Evolutionary conservation across 2,797 vertebrate genomes (phyloP).

Genomic region (Gobionotothen gibberifrons): DNA sequence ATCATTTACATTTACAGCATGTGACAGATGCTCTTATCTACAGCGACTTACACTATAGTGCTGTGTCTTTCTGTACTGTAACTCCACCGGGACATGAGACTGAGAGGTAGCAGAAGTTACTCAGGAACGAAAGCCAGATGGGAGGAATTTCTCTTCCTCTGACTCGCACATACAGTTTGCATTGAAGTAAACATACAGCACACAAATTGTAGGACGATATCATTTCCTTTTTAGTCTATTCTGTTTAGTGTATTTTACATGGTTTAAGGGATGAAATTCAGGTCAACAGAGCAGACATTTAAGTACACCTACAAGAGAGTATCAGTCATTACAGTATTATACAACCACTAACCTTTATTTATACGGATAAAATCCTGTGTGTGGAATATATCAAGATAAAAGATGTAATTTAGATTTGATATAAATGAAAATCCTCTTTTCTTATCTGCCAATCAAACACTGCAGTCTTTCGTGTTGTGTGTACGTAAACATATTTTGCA

Average conservation of each 20-base stretch:
- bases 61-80: conserved; percentile 18
- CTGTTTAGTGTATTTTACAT: background rate
- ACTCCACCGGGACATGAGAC: conserved; percentile 32
- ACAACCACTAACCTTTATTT: background rate
- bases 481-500: background rate
- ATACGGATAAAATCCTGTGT: background rate
- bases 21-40: conserved; percentile 33
- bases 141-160: conserved; percentile 12
- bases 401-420: background rate
- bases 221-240: background rate
- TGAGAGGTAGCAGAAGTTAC: conserved; percentile 17
- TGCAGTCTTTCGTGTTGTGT: background rate
- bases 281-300: background rate
- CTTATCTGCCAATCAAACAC: conserved; percentile 23
- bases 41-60: conserved; percentile 1
- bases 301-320: background rate
- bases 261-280: background rate
- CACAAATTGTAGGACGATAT: background rate
- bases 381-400: conserved; percentile 6
- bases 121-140: conserved; percentile 30
- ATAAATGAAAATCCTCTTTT: conserved; percentile 14
- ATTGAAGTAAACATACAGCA: conserved; percentile 11
- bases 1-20: conserved; percentile 27
- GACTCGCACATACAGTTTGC: conserved; percentile 1
- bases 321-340: background rate